phyloP scores from a whole-genome alignment of 2,797 vertebrate species.

The Pangasius sanitwongsei region DNA sequence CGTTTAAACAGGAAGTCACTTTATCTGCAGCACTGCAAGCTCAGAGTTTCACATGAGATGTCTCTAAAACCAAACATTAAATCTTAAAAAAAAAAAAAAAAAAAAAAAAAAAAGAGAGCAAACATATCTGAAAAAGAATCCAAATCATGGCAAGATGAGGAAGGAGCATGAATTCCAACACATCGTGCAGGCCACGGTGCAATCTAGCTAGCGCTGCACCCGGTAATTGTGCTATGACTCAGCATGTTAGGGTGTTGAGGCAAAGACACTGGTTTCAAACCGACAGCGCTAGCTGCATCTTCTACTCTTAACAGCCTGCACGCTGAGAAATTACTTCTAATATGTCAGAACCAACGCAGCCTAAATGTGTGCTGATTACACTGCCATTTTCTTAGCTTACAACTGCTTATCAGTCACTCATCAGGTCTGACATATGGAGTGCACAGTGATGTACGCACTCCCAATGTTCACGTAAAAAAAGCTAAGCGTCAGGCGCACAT shows the following conservation, averaged over 20 bases:
- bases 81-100: background rate
- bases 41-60: background rate
- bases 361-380: background rate
- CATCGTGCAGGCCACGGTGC: slow-evolving; percentile 8
- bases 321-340: background rate
- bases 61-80: background rate
- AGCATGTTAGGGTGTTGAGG: background rate
- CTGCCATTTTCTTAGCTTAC: background rate
- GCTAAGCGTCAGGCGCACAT: background rate
- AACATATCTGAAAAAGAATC: background rate
- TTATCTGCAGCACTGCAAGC: slow-evolving; percentile 40
- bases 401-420: background rate
- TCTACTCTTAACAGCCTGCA: background rate
- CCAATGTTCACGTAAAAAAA: background rate
- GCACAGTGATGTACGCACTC: background rate
- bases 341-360: background rate
- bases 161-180: background rate
- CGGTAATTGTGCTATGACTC: slow-evolving; percentile 40
- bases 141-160: background rate
- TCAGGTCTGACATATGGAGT: too few species aligned
- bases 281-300: background rate
- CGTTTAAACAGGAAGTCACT: slow-evolving; percentile 40
- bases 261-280: slow-evolving; percentile 18
- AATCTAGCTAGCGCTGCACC: slow-evolving; percentile 1
- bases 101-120: background rate